Base-by-base conservation (phyloP, 2,888 invertebrate genomes). In the Epirrhoe alternata region DNA sequence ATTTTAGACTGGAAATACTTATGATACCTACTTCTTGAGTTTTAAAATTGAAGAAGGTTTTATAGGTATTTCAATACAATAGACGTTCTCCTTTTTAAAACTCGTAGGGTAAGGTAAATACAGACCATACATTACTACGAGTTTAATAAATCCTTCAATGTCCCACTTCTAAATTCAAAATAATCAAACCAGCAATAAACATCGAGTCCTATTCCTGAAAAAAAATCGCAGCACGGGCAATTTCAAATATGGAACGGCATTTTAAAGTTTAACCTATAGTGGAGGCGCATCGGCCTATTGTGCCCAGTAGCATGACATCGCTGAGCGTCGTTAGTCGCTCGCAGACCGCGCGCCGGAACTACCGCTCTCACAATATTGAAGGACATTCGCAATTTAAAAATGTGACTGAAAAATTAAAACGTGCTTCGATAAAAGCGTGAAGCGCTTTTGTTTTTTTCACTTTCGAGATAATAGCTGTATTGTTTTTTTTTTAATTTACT, bases 321-420 rank as follows among this genome's bases (percentile, higher is more conserved):
- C 24, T 61, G 59, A 60, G 56, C 69, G 70, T 45, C 77, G 83
- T 79, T 83, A 86, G 86, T 86, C 86, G 86, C 82, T 77, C 80
- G 79, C 74, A 78, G 83, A 76, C 80, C 86, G 84, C 77, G 83
- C 81, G 70, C 72, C 80, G 70, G 78, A 74, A 70, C 74, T 74
- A 75, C 64, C 79, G 78, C 74, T 64, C 54, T 66, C 69, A 59
- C 24, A 49, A 58, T 64, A 63, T 45, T n/a, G 24, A 55, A 16
- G 60, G 60, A 57, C 50, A 66, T 42, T 51, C 42, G 12, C 58
- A 65, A 57, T 62, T 57, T 49, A 56, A 58, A 58, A 67, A 61
- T 61, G 55, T 49, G 58, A 54, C 31, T 16, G 2, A 16, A 47
- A 16, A 14, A 14, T 47, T 47, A 47, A 47, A 47, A 47, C 6